Evolutionary conservation across 1,140 invertebrate genomes (phyloP).

Genomic region (Temnothorax longispinosus): DNA sequence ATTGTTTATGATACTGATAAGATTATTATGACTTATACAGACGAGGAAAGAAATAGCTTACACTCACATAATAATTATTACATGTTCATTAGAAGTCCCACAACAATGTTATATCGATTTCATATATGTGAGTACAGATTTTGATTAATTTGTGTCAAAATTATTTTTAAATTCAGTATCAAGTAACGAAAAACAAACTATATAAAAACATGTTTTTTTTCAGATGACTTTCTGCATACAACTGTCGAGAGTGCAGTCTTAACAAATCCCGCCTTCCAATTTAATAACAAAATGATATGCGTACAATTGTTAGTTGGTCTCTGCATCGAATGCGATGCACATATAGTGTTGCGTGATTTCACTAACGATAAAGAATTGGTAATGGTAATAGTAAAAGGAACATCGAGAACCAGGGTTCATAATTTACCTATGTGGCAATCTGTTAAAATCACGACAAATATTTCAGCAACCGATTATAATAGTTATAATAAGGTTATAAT

Average conservation of each 20-base stretch:
- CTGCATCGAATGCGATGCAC: constrained; percentile 60
- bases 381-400: background rate
- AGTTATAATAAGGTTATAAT: background rate
- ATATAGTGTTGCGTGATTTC: constrained; percentile 29
- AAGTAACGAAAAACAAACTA: background rate
- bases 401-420: background rate
- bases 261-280: constrained; percentile 9
- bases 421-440: constrained; percentile 69
- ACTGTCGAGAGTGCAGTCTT: constrained; percentile 11
- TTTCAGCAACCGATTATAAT: background rate
- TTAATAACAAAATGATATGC: constrained; percentile 41
- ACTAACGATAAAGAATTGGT: background rate
- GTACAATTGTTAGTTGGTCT: constrained; percentile 68
- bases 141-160: background rate
- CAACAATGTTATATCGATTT: constrained; percentile 47
- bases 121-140: constrained; percentile 65
- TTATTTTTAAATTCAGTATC: background rate
- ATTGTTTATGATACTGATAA: constrained; percentile 53
- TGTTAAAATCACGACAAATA: constrained; percentile 21
- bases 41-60: background rate
- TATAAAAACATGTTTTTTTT: background rate
- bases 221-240: constrained; percentile 67
- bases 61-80: background rate
- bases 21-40: constrained; percentile 31
- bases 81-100: constrained; percentile 35